Evolutionary conservation across 2,113 vertebrate genomes (phyloP).

Genomic region (Electrona antarctica): DNA sequence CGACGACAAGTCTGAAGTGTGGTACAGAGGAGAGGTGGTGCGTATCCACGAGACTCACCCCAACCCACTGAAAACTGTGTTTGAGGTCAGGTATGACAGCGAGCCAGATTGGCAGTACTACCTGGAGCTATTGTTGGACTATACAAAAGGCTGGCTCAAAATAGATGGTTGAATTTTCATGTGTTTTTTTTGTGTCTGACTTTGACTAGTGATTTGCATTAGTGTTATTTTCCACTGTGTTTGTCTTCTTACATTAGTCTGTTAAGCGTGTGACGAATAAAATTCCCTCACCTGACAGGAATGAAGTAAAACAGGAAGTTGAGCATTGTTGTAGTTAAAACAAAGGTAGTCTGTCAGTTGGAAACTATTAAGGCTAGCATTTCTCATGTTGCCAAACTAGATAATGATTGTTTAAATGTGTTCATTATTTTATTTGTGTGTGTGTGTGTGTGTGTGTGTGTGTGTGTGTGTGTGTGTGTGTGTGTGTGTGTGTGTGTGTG

Average conservation of each 20-base stretch:
- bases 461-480: too few relatives aligned
- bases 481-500: too few relatives aligned
- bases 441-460: too few relatives aligned
- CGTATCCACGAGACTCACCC: constrained; percentile 68
- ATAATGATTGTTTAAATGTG: too few relatives aligned
- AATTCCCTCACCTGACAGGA: neutral
- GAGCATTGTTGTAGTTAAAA: too few relatives aligned
- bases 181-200: neutral
- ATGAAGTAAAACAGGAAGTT: constrained; percentile 18
- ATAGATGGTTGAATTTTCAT: constrained; percentile 71
- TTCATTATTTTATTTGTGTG: too few relatives aligned
- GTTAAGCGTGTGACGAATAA: neutral
- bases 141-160: constrained; percentile 81
- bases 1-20: constrained; percentile 81
- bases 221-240: neutral
- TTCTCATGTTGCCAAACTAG: too few relatives aligned
- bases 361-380: too few relatives aligned
- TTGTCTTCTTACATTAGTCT: neutral
- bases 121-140: constrained; percentile 81
- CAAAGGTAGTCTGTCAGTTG: too few relatives aligned
- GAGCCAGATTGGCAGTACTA: constrained; percentile 85
- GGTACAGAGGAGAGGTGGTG: constrained; percentile 80
- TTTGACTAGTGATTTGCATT: neutral
- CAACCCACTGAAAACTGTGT: constrained; percentile 79
- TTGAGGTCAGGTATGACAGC: constrained; percentile 82